phyloP scores from a whole-genome alignment of 2,888 invertebrate species.

The Meta bourneti region DNA sequence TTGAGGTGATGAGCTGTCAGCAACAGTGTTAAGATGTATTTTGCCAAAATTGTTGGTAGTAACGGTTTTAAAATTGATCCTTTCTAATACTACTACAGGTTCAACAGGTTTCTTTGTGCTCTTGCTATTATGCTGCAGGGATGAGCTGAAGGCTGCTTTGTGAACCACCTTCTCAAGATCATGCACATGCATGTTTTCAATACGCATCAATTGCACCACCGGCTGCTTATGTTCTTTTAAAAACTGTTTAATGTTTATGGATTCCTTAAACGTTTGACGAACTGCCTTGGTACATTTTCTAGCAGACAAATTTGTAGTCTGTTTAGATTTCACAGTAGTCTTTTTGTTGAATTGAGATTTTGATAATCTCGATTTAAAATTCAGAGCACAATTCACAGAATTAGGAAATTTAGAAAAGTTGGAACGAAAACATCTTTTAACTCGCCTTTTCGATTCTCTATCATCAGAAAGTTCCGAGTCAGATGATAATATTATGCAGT shows the following conservation, averaged over 20 bases:
- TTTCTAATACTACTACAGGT: slow-evolving; percentile 27
- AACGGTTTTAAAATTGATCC: not conserved
- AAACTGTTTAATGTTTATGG: slow-evolving; percentile 38
- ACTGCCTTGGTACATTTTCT: not conserved
- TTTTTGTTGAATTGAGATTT: not conserved
- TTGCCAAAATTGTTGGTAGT: not conserved
- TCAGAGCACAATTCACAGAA: not conserved
- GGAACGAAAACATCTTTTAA: not conserved
- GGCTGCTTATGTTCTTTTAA: slow-evolving; percentile 46
- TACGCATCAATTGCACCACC: not conserved
- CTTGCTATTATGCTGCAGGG: not conserved
- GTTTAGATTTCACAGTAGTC: not conserved
- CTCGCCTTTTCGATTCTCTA: not conserved
- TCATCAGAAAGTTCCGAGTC: not conserved
- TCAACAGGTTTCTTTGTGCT: slow-evolving; percentile 16
- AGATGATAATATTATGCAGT: not conserved
- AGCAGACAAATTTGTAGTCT: no score
- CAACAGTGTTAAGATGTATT: not conserved
- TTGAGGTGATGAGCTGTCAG: no score
- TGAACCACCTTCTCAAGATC: not conserved
- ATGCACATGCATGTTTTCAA: slow-evolving; percentile 1
- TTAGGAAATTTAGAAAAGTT: not conserved
- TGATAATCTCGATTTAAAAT: not conserved
- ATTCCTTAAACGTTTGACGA: slow-evolving; percentile 32
- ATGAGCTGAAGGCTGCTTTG: not conserved